These are phyloP conservation scores for Epistrophe eligans DNA, from an alignment of 2,888 invertebrate species.

Conservation along the genomic window DNA sequence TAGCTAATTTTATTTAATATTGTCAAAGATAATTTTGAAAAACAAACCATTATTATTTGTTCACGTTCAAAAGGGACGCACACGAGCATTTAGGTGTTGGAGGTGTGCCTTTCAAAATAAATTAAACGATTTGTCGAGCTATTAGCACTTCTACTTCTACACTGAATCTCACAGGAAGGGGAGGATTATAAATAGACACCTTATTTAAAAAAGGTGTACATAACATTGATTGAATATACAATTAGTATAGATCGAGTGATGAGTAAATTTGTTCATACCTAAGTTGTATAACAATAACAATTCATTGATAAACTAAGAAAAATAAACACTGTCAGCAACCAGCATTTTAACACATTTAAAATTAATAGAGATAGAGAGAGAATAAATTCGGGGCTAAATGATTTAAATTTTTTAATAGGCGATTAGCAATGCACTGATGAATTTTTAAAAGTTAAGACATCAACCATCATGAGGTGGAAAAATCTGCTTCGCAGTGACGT, in stretches of 20 bases:
- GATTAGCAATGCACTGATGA: slow-evolving; percentile 40
- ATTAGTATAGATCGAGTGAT: slow-evolving; percentile 12
- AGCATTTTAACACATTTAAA: not conserved
- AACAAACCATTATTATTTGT: not conserved
- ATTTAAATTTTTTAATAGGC: slow-evolving; percentile 3
- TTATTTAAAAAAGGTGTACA: slow-evolving; percentile 41
- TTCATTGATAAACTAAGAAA: slow-evolving; percentile 32
- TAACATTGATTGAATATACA: slow-evolving; percentile 44
- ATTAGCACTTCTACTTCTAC: slow-evolving; percentile 23
- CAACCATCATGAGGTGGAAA: not conserved
- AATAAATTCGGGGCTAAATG: not conserved
- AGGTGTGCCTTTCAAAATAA: slow-evolving; percentile 23
- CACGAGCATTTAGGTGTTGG: not conserved
- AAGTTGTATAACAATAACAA: not conserved
- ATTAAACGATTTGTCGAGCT: slow-evolving; percentile 26
- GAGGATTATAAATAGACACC: not conserved
- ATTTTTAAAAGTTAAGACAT: not conserved
- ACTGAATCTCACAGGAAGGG: slow-evolving; percentile 17
- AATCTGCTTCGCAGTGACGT: not conserved
- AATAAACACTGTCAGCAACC: not conserved
- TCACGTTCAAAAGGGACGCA: not conserved
- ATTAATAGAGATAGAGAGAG: too few species aligned
- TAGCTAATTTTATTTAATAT: not conserved
- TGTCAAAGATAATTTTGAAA: not conserved
- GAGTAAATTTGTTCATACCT: slow-evolving; percentile 4